Conservation (phyloP, 1,140 invertebrate species). For the Gryllus bimaculatus region DNA sequence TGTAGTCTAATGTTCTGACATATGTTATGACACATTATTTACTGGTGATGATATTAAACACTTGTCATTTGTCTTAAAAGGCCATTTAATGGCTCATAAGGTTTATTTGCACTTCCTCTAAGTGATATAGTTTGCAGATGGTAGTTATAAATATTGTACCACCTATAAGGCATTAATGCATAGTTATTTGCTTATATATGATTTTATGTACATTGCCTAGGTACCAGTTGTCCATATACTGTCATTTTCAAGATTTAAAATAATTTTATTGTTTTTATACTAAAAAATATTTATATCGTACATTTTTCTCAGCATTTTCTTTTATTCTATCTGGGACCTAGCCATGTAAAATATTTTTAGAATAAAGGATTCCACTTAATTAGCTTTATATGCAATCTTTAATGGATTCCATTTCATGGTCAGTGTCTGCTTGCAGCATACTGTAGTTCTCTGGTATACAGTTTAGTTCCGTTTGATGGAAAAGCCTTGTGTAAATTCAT, state of each 20-base stretch:
- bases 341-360: background rate
- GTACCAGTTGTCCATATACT: background rate
- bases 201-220: background rate
- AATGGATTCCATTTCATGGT: background rate
- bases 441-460: background rate
- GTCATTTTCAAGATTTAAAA: too few species aligned
- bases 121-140: background rate
- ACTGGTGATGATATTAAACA: background rate
- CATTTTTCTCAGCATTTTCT: too few species aligned
- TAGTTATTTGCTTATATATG: background rate
- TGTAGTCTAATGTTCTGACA: background rate
- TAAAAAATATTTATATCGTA: too few species aligned
- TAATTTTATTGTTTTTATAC: too few species aligned
- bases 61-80: background rate
- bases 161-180: background rate
- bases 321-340: background rate
- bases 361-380: background rate
- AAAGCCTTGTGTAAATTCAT: background rate
- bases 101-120: background rate
- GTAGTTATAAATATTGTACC: background rate
- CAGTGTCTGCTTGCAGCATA: background rate
- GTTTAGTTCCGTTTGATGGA: background rate
- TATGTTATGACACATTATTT: background rate
- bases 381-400: background rate
- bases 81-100: background rate